Evolutionary conservation across 2,113 vertebrate genomes (phyloP).

Genomic region (Chunga burmeisteri): DNA sequence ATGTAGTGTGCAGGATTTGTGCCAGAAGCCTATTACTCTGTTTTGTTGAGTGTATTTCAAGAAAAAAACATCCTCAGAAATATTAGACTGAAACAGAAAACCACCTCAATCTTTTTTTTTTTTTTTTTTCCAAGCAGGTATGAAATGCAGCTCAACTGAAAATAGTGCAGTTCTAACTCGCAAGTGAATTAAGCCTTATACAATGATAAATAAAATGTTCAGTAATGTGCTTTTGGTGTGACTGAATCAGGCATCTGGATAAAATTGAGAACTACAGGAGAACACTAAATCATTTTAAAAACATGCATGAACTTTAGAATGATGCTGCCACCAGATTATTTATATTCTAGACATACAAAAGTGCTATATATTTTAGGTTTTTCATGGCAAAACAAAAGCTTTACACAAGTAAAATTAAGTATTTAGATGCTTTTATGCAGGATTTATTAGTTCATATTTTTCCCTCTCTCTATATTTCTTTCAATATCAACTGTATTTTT

Average conservation of each 20-base stretch:
- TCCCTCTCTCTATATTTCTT: not conserved
- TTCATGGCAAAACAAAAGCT: conserved; percentile 11
- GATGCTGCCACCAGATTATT: conserved; percentile 28
- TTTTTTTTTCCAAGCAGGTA: not conserved
- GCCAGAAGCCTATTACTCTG: not conserved
- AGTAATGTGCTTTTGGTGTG: conserved; percentile 17
- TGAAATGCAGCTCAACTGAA: not conserved
- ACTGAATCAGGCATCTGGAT: not conserved
- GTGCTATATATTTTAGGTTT: conserved; percentile 11
- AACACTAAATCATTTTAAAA: conserved; percentile 34
- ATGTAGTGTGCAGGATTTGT: not conserved
- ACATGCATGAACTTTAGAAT: conserved; percentile 26
- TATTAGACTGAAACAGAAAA: not conserved
- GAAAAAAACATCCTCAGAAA: not conserved
- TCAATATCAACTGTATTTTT: not conserved
- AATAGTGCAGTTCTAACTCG: not conserved
- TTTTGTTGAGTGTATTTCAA: not conserved
- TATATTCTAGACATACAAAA: conserved; percentile 1
- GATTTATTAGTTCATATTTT: conserved; percentile 34
- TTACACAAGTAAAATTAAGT: conserved; percentile 40
- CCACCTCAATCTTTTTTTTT: not conserved
- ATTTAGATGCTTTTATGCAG: conserved; percentile 24
- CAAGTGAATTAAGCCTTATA: not conserved
- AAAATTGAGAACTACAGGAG: not conserved
- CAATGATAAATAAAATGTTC: conserved; percentile 22